Evolutionary conservation across 2,113 vertebrate genomes (phyloP).

Genomic region (Xiphorhynchus elegans): DNA sequence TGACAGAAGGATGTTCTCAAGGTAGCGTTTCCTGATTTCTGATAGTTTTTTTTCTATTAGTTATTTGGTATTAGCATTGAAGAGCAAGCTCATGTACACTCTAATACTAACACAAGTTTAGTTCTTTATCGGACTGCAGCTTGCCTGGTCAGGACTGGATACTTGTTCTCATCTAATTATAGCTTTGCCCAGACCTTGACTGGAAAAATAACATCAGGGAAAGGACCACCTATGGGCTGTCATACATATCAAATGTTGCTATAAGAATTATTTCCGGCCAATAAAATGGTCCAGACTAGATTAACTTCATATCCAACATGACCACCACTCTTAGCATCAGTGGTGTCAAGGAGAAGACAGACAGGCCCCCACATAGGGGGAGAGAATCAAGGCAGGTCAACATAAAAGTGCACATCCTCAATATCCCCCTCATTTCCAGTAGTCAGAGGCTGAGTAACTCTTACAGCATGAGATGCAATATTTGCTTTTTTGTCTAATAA

Average conservation of each 20-base stretch:
- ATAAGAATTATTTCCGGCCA: not conserved
- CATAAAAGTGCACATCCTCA: rapidly evolving
- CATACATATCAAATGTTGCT: not conserved
- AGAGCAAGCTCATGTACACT: not conserved
- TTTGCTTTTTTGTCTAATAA: not conserved
- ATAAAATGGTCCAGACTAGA: not conserved
- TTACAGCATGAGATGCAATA: not conserved
- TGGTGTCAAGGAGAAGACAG: not conserved
- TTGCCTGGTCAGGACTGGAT: not conserved
- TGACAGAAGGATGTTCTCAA: not conserved
- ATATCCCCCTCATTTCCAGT: not conserved
- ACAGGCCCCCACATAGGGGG: not conserved
- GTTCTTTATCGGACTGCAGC: not conserved
- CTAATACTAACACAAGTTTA: not conserved
- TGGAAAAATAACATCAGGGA: not conserved
- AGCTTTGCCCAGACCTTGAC: not conserved
- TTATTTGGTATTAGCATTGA: not conserved
- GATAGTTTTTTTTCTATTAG: not conserved
- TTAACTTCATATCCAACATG: not conserved
- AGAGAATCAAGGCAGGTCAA: not conserved
- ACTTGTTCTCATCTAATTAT: not conserved
- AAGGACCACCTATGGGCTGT: not conserved
- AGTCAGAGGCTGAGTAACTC: not conserved
- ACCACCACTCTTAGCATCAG: not conserved
- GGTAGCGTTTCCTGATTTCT: not conserved